A percentile compares a stretch with the other conserved stretches of the same genome.
Conservation (phyloP, 2,888 invertebrate genomes). For the Lycocerus yunnanus region DNA sequence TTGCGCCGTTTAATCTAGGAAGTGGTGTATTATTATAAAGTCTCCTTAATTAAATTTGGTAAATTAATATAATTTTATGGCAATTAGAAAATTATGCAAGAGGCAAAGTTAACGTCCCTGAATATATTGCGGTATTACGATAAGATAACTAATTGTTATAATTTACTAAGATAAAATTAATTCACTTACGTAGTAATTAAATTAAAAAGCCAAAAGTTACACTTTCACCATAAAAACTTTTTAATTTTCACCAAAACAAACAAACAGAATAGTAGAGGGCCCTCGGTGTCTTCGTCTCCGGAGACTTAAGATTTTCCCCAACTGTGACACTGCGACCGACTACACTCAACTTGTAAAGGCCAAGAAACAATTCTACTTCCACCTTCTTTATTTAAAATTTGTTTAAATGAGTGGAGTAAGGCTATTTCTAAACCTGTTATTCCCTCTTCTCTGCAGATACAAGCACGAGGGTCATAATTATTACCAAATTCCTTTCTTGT, state of each 20-base stretch:
- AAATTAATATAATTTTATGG: not conserved
- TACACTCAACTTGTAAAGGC: constrained; percentile 15
- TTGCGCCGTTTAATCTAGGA: not conserved
- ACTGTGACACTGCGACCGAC: constrained; percentile 19
- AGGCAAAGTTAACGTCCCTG: not conserved
- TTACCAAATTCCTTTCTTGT: not conserved
- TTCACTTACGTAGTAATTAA: not conserved
- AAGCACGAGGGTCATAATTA: constrained; percentile 1
- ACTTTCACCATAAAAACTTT: not conserved
- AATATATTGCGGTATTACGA: not conserved
- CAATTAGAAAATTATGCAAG: not conserved
- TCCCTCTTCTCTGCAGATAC: not conserved
- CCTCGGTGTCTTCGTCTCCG: constrained; percentile 10
- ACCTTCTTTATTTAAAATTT: constrained; percentile 20
- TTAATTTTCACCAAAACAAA: not conserved
- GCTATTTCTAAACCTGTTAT: not conserved
- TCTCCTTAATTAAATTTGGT: not conserved
- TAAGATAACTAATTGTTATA: too few species aligned
- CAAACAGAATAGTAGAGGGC: not conserved
- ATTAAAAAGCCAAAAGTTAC: not conserved
- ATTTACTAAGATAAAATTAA: not conserved
- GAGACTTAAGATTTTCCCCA: not conserved
- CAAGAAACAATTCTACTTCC: constrained; percentile 11
- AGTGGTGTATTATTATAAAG: not conserved
- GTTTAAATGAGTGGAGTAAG: not conserved